Percentiles rank a stretch among this genome's conserved stretches.
phyloP scores from a whole-genome alignment of 2,888 invertebrate species.

The Platerodrilus igneus region DNA sequence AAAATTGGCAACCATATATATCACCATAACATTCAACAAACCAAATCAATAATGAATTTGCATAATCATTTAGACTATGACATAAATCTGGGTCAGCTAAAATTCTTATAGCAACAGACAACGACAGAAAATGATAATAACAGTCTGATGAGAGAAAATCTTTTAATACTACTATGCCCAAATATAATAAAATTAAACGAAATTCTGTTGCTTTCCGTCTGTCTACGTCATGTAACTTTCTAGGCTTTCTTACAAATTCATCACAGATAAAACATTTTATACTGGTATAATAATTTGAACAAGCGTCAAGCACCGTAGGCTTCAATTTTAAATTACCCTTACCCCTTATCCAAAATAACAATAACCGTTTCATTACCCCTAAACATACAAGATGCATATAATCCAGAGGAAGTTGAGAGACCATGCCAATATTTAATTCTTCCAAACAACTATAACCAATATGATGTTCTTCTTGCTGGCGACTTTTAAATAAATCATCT shows the following conservation, averaged over 20 bases:
- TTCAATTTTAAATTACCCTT: constrained; percentile 11
- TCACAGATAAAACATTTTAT: too few relatives aligned
- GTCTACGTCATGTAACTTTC: too few relatives aligned
- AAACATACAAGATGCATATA: constrained; percentile 13
- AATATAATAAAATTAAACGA: too few relatives aligned
- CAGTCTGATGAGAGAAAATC: too few relatives aligned
- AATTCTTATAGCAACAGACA: too few relatives aligned
- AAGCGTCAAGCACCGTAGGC: constrained; percentile 1
- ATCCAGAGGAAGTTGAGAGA: constrained; percentile 1
- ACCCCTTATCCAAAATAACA: constrained; percentile 24
- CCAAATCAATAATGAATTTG: constrained; percentile 1
- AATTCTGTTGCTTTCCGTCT: too few relatives aligned
- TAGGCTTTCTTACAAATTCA: too few relatives aligned
- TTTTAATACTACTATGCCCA: too few relatives aligned
- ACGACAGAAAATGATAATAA: too few relatives aligned
- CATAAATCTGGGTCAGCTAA: too few relatives aligned
- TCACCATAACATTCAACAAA: neutral
- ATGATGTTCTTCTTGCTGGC: constrained; percentile 30
- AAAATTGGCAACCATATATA: neutral
- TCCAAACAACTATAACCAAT: constrained; percentile 13
- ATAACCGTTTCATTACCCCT: constrained; percentile 30
- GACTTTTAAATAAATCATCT: constrained; percentile 26
- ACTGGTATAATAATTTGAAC: too few relatives aligned
- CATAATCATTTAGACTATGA: too few relatives aligned
- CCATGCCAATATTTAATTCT: constrained; percentile 3